Conservation (phyloP, 2,888 invertebrate genomes). For the Leucoma salicis region DNA sequence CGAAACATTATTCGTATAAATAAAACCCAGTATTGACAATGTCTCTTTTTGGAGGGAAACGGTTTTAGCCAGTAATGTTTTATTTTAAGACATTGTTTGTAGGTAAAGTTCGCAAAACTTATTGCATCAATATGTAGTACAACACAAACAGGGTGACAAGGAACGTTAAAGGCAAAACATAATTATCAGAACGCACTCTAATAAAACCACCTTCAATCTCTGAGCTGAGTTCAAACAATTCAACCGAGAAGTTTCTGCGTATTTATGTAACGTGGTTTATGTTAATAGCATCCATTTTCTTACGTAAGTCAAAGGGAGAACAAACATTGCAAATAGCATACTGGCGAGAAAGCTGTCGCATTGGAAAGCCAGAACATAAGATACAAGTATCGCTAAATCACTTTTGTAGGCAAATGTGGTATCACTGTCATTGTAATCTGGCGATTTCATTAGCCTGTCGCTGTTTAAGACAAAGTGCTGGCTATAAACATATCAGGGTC, state of each 20-base stretch:
- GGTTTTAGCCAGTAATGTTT: no score
- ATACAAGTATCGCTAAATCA: slow-evolving; percentile 22
- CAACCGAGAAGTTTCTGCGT: slow-evolving; percentile 3
- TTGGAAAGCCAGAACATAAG: slow-evolving; percentile 28
- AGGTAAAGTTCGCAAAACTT: no score
- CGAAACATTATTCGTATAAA: no score
- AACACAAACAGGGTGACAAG: no score
- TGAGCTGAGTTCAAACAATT: background rate
- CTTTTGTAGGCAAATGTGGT: slow-evolving; percentile 28
- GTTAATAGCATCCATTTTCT: slow-evolving; percentile 2
- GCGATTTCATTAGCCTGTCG: slow-evolving; percentile 46
- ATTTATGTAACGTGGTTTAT: slow-evolving; percentile 20
- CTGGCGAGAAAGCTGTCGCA: slow-evolving; percentile 18
- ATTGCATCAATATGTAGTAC: no score
- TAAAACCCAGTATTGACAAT: no score
- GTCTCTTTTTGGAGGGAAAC: no score
- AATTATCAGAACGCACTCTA: no score
- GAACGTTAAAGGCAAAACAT: no score
- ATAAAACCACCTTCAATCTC: background rate
- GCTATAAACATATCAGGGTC: slow-evolving; percentile 52
- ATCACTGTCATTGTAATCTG: slow-evolving; percentile 44
- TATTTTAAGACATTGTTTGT: no score
- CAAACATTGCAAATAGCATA: slow-evolving; percentile 9
- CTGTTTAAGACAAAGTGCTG: slow-evolving; percentile 32
- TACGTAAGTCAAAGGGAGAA: slow-evolving; percentile 11